Evolutionary conservation across 1,140 invertebrate genomes (phyloP).

Genomic region (Halictus rubicundus): DNA sequence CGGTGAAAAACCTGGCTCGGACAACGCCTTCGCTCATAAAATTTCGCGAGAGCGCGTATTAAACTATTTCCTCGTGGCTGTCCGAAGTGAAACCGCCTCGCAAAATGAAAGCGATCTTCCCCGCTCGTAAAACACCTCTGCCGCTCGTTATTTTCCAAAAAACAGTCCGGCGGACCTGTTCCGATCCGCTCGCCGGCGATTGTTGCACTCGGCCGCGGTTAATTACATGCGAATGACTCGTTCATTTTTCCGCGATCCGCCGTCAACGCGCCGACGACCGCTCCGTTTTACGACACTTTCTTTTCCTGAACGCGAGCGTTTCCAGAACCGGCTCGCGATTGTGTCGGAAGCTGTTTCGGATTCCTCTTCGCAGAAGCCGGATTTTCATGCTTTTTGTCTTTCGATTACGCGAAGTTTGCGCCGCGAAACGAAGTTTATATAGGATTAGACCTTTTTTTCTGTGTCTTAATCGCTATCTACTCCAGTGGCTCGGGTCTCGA

Average conservation of each 20-base stretch:
- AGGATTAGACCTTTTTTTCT: too few relatives aligned
- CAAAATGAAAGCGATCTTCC: constrained; percentile 41
- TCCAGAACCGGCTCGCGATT: constrained; percentile 34
- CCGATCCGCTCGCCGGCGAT: constrained; percentile 15
- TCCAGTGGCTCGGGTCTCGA: too few relatives aligned
- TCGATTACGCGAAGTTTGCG: too few relatives aligned
- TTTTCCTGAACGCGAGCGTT: constrained; percentile 36
- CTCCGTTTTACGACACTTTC: constrained; percentile 55
- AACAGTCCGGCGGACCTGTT: neutral
- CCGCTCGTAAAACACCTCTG: constrained; percentile 41
- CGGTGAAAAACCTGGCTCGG: too few relatives aligned
- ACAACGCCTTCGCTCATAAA: neutral
- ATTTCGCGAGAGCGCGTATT: neutral
- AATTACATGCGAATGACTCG: constrained; percentile 46
- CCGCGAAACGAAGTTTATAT: too few relatives aligned
- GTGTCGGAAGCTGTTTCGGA: neutral
- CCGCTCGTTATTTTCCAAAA: constrained; percentile 29
- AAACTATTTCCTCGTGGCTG: constrained; percentile 1
- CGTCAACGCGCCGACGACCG: neutral
- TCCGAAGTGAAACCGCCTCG: constrained; percentile 43
- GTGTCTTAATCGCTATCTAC: too few relatives aligned
- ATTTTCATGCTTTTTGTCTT: too few relatives aligned
- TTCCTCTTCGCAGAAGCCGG: too few relatives aligned
- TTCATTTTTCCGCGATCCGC: constrained; percentile 39
- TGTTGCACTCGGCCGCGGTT: neutral